Conservation (phyloP, 53 echinoderm and acorn worm genomes). For the Temnopleurus reevesii region DNA sequence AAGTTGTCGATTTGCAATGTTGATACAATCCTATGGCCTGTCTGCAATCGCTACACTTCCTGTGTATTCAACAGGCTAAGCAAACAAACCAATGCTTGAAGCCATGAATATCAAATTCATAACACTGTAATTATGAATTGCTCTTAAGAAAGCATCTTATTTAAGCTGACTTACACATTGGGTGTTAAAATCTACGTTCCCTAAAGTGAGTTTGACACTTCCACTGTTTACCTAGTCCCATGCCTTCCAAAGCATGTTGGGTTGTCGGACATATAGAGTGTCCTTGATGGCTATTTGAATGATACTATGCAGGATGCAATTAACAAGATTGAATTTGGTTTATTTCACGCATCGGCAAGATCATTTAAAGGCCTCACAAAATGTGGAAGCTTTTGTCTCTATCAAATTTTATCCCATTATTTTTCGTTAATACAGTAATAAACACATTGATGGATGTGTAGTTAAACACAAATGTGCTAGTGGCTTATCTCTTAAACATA, state of each 20-base stretch:
- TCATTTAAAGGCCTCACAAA: not conserved
- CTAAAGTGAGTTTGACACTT: constrained; percentile 7
- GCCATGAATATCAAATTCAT: constrained; percentile 32
- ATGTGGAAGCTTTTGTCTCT: not conserved
- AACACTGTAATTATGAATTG: not conserved
- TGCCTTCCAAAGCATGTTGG: not conserved
- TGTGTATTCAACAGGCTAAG: constrained; percentile 11
- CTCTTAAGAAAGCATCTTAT: not conserved
- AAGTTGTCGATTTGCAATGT: not conserved
- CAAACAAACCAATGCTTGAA: not conserved
- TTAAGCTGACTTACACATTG: not conserved
- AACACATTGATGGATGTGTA: constrained; percentile 5
- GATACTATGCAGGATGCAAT: constrained; percentile 33
- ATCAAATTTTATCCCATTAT: not conserved
- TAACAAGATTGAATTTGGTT: constrained; percentile 42
- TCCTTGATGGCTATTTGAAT: constrained; percentile 10
- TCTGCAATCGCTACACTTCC: not conserved
- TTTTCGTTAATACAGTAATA: not conserved
- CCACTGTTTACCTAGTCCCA: constrained; percentile 29
- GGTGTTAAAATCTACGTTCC: not conserved
- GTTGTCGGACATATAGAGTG: not conserved
- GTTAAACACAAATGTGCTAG: not conserved
- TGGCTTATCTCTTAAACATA: not conserved
- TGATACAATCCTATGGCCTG: not conserved
- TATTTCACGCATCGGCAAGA: constrained; percentile 9